Evolutionary conservation across 2,113 vertebrate genomes (phyloP).

Genomic region (Leptobrachium ailaonicum): DNA sequence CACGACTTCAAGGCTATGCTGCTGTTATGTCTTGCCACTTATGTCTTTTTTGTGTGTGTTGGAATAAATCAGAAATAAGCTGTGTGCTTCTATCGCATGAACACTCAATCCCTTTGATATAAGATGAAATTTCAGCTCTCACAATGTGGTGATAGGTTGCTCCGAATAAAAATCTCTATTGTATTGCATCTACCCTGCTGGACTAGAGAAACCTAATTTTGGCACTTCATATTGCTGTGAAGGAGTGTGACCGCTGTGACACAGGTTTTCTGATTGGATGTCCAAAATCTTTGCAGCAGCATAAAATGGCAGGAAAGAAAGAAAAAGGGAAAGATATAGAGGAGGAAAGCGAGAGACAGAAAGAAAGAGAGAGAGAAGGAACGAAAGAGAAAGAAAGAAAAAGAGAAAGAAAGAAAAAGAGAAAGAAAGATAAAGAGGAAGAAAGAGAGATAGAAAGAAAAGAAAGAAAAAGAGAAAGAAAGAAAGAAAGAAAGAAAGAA

Average conservation of each 20-base stretch:
- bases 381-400: no score
- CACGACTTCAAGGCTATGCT: neutral
- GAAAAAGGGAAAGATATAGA: neutral
- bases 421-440: no score
- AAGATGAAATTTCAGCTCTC: neutral
- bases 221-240: constrained; percentile 25
- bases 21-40: constrained; percentile 9
- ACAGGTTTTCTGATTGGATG: neutral
- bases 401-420: no score
- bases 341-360: no score
- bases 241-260: neutral
- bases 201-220: constrained; percentile 6
- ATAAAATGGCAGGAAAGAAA: neutral
- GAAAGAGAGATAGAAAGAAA: no score
- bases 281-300: neutral
- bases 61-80: constrained; percentile 13
- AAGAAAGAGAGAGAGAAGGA: no score
- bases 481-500: no score
- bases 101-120: neutral
- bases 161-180: neutral
- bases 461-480: no score
- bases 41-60: neutral
- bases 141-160: neutral
- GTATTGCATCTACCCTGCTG: constrained; percentile 9
- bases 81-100: neutral